A percentile compares a stretch with the other conserved stretches of the same genome.
These are phyloP conservation scores for Harpagus bidentatus DNA, from an alignment of 2,113 vertebrate genomes.

Conservation along the genomic window DNA sequence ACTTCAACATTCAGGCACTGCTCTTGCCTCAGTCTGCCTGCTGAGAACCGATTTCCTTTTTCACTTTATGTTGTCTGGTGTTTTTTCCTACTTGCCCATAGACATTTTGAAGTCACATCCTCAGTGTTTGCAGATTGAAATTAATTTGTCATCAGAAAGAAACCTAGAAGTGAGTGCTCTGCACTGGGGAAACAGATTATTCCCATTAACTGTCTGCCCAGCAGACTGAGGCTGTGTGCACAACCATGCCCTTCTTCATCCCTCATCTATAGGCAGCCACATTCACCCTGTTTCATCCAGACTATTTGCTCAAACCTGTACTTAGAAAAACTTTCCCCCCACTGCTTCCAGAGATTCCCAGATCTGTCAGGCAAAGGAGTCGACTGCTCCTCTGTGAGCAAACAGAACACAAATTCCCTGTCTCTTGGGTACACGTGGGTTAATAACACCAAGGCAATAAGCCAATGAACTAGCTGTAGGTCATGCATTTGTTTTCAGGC, in stretches of 20 bases:
- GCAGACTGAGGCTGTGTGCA: background rate
- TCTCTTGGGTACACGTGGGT: background rate
- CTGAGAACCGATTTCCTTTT: background rate
- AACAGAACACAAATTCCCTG: background rate
- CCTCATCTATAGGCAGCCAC: background rate
- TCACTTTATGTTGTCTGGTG: background rate
- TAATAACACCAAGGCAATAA: constrained; percentile 15
- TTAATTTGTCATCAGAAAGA: background rate
- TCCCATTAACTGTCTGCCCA: background rate
- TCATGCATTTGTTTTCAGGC: constrained; percentile 36
- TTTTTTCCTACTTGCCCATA: background rate
- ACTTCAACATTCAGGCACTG: background rate
- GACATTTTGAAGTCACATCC: background rate
- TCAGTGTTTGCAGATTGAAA: background rate
- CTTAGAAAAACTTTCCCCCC: background rate
- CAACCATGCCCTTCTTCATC: background rate
- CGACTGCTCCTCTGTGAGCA: background rate
- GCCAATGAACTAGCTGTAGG: background rate
- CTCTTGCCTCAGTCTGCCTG: background rate
- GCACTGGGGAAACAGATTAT: background rate
- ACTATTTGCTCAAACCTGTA: background rate
- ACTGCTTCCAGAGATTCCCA: background rate
- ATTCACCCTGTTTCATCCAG: background rate
- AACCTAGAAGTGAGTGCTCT: background rate
- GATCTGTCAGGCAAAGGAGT: background rate